A percentile compares a stretch with the other conserved stretches of the same genome.
Evolutionary conservation across 92 coral and sea anemone genomes (phyloP).

Genomic region (Scolanthus callimorphus): DNA sequence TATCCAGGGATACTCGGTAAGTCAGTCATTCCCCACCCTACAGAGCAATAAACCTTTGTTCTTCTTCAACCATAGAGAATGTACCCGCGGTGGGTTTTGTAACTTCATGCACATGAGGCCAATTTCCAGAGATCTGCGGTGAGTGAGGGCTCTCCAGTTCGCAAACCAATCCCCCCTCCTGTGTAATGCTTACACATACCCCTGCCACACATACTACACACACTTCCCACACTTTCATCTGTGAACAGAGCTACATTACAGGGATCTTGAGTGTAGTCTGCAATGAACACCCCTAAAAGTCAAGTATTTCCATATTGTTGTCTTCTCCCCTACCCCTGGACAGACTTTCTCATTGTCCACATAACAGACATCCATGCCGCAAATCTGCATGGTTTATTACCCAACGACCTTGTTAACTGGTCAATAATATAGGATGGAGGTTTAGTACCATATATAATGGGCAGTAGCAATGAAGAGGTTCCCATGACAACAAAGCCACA

Average conservation of each 20-base stretch:
- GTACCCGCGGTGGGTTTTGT: slow-evolving; percentile 96
- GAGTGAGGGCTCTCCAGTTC: slow-evolving; percentile 26
- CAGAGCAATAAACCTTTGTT: slow-evolving; percentile 33
- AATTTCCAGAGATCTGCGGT: slow-evolving; percentile 92
- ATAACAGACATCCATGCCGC: too few species aligned
- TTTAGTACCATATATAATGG: too few species aligned
- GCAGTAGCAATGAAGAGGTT: too few species aligned
- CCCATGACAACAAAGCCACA: too few species aligned
- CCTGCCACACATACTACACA: not conserved
- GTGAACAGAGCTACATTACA: too few species aligned
- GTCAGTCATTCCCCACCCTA: slow-evolving; percentile 26
- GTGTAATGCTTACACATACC: not conserved
- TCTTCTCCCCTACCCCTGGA: not conserved
- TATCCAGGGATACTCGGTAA: slow-evolving; percentile 90
- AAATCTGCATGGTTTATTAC: too few species aligned
- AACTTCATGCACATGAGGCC: slow-evolving; percentile 99
- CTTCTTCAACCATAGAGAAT: slow-evolving; percentile 82
- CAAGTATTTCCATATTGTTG: too few species aligned
- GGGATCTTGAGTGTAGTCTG: too few species aligned
- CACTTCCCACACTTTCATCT: not conserved
- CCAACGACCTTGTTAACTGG: too few species aligned
- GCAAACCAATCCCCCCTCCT: not conserved
- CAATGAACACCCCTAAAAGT: too few species aligned
- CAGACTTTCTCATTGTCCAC: not conserved
- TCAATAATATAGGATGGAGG: too few species aligned